Evolutionary conservation across 2,113 vertebrate genomes (phyloP), one percentile per base, ranked within the genome.

Genomic region (Poecile atricapillus): DNA sequence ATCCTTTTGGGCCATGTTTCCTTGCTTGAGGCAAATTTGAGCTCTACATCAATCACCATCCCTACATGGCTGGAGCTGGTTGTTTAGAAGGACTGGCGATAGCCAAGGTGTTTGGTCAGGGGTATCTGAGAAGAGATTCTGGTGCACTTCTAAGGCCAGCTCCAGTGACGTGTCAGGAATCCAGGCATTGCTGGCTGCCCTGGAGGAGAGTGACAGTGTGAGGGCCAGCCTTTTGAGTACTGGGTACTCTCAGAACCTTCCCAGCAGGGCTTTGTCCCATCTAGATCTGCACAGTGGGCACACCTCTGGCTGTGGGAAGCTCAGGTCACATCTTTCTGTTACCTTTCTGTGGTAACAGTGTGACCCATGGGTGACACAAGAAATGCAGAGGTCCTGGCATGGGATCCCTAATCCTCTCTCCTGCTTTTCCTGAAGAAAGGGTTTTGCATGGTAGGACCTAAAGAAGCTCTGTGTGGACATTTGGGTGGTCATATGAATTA

Each of bases 301-400:
- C 11, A n/a, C 1, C 30, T 31, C 3, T 15, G 25, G 21, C 23
- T 1, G 0, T 41, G 28, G 37, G 41, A 77, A 41, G 21, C 11
- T 27, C 47, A 76, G 56, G 21, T 14, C 10, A 33, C 15, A 22
- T 13, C 49, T 71, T n/a, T n/a, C n/a, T n/a, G n/a, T n/a, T 60
- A 16, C 33, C 8, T 11, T 69, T 43, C 23, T 3, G 1, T 50
- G 30, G 8, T 30, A 16, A 41, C 53, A 39, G 41, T 55, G 43
- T 27, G 31, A 21, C 27, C 27, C 10, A 7, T 11, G n/a, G 15
- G 24, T 33, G 44, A 58, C 19, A 41, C 2, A 11, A 50, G 21
- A 37, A 4, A 1, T 9, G 18, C 55, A 37, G 43, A 23, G 12
- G 9, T 82, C 50, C 24, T 31, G 31, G 24, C 27, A 19, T 0